Conservation (phyloP, 2,797 vertebrate species). For the Sebastes reedi region DNA sequence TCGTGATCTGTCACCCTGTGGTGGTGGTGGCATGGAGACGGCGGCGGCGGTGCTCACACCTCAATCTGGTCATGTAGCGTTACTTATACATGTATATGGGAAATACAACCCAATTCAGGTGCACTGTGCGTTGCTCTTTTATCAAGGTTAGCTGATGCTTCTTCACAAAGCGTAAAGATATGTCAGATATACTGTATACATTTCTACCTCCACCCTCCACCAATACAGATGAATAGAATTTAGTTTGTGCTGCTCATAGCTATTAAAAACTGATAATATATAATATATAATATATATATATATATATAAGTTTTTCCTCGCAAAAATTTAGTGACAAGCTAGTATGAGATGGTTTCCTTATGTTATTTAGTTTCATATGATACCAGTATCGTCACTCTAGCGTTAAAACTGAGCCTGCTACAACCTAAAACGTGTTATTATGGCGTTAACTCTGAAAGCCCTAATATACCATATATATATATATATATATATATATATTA, state of each 20-base stretch:
- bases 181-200: not conserved
- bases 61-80: conserved; percentile 2
- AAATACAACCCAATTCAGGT: not conserved
- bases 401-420: no score
- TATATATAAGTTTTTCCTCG: no score
- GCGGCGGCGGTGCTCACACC: not conserved
- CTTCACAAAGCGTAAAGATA: not conserved
- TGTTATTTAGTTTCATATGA: no score
- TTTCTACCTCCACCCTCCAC: not conserved
- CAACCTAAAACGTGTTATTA: no score
- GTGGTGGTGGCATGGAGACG: not conserved
- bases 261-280: no score
- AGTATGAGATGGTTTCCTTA: no score
- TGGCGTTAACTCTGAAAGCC: no score
- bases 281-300: no score
- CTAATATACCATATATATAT: no score
- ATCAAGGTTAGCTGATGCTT: not conserved
- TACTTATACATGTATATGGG: not conserved
- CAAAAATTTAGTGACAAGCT: no score
- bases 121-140: not conserved
- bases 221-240: not conserved
- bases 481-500: no score
- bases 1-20: conserved; percentile 51
- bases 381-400: no score
- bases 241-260: not conserved